Percentiles rank a stretch among this genome's conserved stretches.
Conservation (phyloP, 2,888 invertebrate species). For the Podabrus alpinus region DNA sequence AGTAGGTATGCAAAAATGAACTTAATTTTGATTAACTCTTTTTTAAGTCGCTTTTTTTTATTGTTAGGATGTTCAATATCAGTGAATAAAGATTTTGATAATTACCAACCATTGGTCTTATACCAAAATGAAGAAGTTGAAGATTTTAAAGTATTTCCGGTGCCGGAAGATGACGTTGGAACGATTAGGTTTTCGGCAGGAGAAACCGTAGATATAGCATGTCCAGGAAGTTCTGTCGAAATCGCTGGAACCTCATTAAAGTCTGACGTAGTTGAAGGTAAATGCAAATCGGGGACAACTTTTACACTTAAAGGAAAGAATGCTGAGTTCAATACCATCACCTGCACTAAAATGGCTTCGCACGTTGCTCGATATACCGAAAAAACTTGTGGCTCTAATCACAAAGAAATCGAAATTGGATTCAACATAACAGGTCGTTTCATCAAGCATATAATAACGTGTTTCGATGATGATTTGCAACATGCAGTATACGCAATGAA, state of each 20-base stretch:
- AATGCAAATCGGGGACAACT: conserved; percentile 33
- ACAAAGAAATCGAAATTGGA: conserved; percentile 56
- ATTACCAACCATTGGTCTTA: conserved; percentile 65
- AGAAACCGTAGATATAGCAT: conserved; percentile 33
- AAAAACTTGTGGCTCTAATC: conserved; percentile 53
- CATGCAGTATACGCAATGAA: conserved; percentile 61
- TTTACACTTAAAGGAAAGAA: conserved; percentile 31
- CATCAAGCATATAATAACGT: conserved; percentile 58
- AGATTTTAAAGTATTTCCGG: conserved; percentile 33
- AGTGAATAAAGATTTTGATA: conserved; percentile 58
- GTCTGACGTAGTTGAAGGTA: conserved; percentile 16
- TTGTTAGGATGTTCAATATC: conserved; percentile 54
- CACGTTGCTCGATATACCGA: conserved; percentile 55
- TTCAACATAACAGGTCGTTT: conserved; percentile 57
- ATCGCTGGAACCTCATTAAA: conserved; percentile 15
- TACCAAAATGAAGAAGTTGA: conserved; percentile 43
- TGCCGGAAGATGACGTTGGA: conserved; percentile 33
- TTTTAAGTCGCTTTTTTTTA: not conserved
- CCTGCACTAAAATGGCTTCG: conserved; percentile 53
- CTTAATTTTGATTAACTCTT: not conserved
- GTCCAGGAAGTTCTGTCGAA: conserved; percentile 33
- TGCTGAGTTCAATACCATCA: conserved; percentile 52
- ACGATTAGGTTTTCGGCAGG: conserved; percentile 29
- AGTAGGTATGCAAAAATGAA: not conserved
- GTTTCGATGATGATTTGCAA: conserved; percentile 59